Percentiles rank a stretch among this genome's conserved stretches.
These are phyloP conservation scores for Rosalia funebris DNA, from an alignment of 2,888 invertebrate genomes.

Conservation along the genomic window DNA sequence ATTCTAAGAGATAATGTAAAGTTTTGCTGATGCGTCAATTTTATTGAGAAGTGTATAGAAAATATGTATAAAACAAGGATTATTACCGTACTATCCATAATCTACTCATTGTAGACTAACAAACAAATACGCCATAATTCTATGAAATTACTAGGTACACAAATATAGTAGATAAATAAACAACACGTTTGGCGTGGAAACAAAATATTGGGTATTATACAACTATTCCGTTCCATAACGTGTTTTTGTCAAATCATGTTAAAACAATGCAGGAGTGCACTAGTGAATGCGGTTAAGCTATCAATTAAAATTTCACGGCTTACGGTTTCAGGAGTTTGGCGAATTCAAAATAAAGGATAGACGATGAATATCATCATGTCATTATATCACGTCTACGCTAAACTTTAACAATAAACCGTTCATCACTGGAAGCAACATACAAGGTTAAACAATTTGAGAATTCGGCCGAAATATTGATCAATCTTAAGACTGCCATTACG, in stretches of 20 bases:
- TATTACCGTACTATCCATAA: too few species aligned
- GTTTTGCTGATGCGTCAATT: too few species aligned
- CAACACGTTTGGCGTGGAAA: too few species aligned
- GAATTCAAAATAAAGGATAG: conserved; percentile 31
- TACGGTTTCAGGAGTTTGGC: conserved; percentile 7
- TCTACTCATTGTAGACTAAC: too few species aligned
- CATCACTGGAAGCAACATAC: conserved; percentile 25
- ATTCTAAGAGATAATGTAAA: too few species aligned
- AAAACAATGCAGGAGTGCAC: conserved; percentile 20
- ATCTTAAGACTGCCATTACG: conserved; percentile 27
- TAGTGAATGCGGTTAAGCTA: conserved; percentile 19
- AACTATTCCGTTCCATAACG: conserved; percentile 6
- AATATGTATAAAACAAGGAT: too few species aligned
- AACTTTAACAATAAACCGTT: conserved; percentile 29
- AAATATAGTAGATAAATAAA: too few species aligned
- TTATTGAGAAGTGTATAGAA: too few species aligned
- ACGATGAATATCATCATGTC: conserved; percentile 20
- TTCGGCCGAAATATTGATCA: conserved; percentile 30
- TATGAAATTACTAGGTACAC: too few species aligned
- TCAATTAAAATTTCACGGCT: conserved; percentile 32
- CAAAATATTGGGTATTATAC: too few species aligned
- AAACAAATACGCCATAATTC: too few species aligned
- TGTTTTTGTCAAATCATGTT: conserved; percentile 19
- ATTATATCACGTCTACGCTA: conserved; percentile 26
- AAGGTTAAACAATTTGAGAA: conserved; percentile 30